phyloP scores from a whole-genome alignment of 2,888 invertebrate genomes.

The Hypomecis atomaria region DNA sequence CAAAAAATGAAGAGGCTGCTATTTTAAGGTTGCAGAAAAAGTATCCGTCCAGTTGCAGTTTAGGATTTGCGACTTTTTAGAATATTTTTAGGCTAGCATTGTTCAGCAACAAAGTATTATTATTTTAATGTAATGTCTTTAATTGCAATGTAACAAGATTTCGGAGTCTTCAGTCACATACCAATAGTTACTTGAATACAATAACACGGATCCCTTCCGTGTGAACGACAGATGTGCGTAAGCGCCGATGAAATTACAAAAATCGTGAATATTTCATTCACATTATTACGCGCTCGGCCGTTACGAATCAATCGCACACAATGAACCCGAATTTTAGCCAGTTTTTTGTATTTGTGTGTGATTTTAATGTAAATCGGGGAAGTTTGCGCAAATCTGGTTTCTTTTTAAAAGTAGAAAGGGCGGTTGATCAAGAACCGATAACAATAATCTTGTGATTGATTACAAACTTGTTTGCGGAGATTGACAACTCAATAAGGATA shows the following conservation, averaged over 20 bases:
- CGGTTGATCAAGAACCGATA: slow-evolving; percentile 76
- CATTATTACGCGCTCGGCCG: slow-evolving; percentile 81
- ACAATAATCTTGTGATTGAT: slow-evolving; percentile 83
- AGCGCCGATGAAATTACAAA: slow-evolving; percentile 74
- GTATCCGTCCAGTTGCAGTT: slow-evolving; percentile 16
- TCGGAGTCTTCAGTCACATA: slow-evolving; percentile 27
- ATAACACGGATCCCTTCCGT: slow-evolving; percentile 70
- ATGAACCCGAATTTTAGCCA: slow-evolving; percentile 76
- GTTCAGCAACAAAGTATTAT: not conserved
- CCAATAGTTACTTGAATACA: slow-evolving; percentile 56
- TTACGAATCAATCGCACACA: slow-evolving; percentile 83
- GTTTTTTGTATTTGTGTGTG: slow-evolving; percentile 76
- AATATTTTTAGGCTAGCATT: not conserved
- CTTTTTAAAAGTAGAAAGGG: slow-evolving; percentile 64
- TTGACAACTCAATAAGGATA: slow-evolving; percentile 66
- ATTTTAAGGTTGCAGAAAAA: slow-evolving; percentile 36
- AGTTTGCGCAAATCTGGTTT: slow-evolving; percentile 76
- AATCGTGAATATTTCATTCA: slow-evolving; percentile 83
- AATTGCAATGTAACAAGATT: slow-evolving; percentile 28
- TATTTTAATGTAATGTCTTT: too few species aligned
- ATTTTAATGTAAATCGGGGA: slow-evolving; percentile 81
- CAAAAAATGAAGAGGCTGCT: slow-evolving; percentile 41
- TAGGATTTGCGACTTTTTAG: not conserved
- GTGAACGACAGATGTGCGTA: slow-evolving; percentile 80
- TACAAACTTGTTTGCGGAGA: slow-evolving; percentile 79